Evolutionary conservation across 2,888 invertebrate species (phyloP), one percentile per base, ranked within the genome.

Genomic region (Mythimna pallens): DNA sequence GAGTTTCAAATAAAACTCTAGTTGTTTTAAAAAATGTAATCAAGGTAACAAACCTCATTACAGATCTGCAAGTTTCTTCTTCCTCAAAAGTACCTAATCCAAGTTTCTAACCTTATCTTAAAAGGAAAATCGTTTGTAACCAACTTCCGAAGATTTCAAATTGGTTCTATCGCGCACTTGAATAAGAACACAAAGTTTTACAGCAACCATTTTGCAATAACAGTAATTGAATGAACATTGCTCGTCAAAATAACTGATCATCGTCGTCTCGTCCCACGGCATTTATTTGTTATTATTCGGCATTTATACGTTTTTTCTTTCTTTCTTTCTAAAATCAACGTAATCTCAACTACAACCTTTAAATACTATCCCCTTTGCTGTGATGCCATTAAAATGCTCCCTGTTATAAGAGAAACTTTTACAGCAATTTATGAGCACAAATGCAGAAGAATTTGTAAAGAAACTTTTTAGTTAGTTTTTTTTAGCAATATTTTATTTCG

Each of bases 341-440:
- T 67, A 57, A 66, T 66, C 65, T 78, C 79, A 71, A 79, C 63
- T 66, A 10, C 81, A 81, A 63, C 9, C 6, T 50, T 69, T 30
- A 66, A 34, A 34, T 59, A 67, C 65, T 65, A 43, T 52, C 30
- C 30, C 22, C 65, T n/a, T 57, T 43, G 20, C 52, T 36, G 36
- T 43, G 58, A 67, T 57, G 54, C 65, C 55, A 69, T 82, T 68
- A 73, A 78, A 78, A 68, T 78, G 52, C 47, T 50, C 34, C 40
- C 14, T 34, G 47, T 52, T 68, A 54, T 10, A 69, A n/a, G 22
- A 65, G 14, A 65, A 58, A 65, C 36, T 81, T 62, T 8, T 55
- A 43, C 25, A 50, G 64, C 66, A 70, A 55, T 78, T 76, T 76
- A 59, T 25, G 54, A 65, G 40, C 22, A 65, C 22, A 69, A 64